Conservation (phyloP, 2,113 vertebrate species). For the Semnornis frantzii region DNA sequence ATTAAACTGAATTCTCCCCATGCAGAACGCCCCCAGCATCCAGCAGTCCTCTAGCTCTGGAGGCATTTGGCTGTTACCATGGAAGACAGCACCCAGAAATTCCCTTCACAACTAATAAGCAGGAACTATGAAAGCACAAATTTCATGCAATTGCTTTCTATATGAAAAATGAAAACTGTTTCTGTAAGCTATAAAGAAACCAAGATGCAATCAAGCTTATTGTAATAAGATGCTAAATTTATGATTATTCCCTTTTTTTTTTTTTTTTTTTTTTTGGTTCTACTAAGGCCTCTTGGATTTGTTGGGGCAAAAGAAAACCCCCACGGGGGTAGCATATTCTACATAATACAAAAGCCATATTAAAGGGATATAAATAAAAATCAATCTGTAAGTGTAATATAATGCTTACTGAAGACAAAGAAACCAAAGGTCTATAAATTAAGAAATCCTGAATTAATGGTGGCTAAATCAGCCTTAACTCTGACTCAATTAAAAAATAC, state of each 20-base stretch:
- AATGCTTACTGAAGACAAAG: background rate
- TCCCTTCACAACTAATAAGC: constrained; percentile 23
- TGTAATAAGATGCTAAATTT: constrained; percentile 36
- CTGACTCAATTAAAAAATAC: background rate
- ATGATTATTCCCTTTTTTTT: background rate
- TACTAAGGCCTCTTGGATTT: background rate
- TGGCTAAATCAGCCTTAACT: background rate
- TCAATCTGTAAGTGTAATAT: background rate
- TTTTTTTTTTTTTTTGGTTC: background rate
- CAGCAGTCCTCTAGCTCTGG: background rate
- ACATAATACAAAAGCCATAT: background rate
- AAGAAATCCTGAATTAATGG: constrained; percentile 1
- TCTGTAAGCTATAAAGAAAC: constrained; percentile 38
- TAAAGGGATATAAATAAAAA: background rate
- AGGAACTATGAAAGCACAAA: constrained; percentile 23
- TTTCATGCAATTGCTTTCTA: constrained; percentile 6
- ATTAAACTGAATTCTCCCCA: constrained; percentile 27
- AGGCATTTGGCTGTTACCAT: constrained; percentile 25
- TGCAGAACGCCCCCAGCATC: constrained; percentile 3
- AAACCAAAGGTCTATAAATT: background rate
- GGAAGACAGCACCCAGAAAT: constrained; percentile 42
- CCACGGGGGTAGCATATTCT: background rate
- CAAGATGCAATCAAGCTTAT: constrained; percentile 43
- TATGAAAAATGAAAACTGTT: constrained; percentile 31
- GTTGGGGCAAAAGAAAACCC: background rate